Evolutionary conservation across 2,797 vertebrate genomes (phyloP).

Genomic region (Anguilla pacifica): DNA sequence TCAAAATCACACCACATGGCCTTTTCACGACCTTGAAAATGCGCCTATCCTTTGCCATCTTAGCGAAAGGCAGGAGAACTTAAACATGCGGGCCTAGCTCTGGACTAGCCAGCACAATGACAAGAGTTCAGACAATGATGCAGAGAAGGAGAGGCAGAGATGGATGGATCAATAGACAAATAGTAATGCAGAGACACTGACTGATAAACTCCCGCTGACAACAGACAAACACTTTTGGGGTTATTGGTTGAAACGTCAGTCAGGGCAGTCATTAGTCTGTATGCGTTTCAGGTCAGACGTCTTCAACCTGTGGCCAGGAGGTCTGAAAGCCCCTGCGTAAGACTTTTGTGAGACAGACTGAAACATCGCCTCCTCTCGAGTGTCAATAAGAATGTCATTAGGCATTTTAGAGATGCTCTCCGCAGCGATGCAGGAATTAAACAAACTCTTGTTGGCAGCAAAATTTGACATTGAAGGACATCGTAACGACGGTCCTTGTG

Average conservation of each 20-base stretch:
- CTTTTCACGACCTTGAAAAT: slow-evolving; percentile 9
- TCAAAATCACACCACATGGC: slow-evolving; percentile 41
- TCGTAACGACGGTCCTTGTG: neutral
- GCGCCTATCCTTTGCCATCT: slow-evolving; percentile 43
- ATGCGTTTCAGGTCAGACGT: slow-evolving; percentile 76
- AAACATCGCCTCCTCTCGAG: slow-evolving; percentile 68
- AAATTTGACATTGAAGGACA: slow-evolving; percentile 44
- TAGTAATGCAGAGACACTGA: slow-evolving; percentile 78
- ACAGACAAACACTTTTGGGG: slow-evolving; percentile 67
- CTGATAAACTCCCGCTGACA: slow-evolving; percentile 82
- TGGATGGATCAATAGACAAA: slow-evolving; percentile 77
- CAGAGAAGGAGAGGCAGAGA: slow-evolving; percentile 67
- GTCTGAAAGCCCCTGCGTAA: slow-evolving; percentile 62
- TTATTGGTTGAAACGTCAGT: slow-evolving; percentile 82
- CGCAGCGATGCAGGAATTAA: slow-evolving; percentile 56
- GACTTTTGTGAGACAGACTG: slow-evolving; percentile 64
- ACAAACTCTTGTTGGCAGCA: slow-evolving; percentile 54
- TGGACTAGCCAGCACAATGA: slow-evolving; percentile 65
- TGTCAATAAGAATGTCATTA: slow-evolving; percentile 64
- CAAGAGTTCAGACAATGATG: slow-evolving; percentile 66
- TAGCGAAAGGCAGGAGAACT: slow-evolving; percentile 43
- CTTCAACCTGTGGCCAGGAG: slow-evolving; percentile 70
- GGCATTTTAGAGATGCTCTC: slow-evolving; percentile 61
- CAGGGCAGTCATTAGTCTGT: slow-evolving; percentile 74
- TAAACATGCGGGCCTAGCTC: slow-evolving; percentile 62